These are phyloP conservation scores for Lumbricus terrestris DNA, from an alignment of 2,888 invertebrate genomes.

Conservation along the genomic window DNA sequence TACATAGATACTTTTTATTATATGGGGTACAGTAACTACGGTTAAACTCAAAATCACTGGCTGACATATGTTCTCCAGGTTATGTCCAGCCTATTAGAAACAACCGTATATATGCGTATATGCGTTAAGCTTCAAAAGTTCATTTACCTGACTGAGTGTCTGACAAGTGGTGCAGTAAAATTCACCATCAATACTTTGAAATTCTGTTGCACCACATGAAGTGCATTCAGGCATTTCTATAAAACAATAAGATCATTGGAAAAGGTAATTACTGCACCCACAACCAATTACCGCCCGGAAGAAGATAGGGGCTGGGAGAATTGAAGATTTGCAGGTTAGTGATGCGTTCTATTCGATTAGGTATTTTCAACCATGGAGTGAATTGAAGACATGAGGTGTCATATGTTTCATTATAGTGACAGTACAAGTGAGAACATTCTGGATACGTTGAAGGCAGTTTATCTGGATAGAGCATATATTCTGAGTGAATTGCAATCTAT, in stretches of 20 bases:
- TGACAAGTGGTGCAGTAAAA: not conserved
- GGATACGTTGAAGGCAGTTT: too few species aligned
- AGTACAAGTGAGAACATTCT: too few species aligned
- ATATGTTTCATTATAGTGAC: too few species aligned
- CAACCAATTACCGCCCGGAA: too few species aligned
- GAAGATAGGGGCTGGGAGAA: too few species aligned
- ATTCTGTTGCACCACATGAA: not conserved
- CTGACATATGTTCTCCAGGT: not conserved
- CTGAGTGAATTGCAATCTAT: too few species aligned
- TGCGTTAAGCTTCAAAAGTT: not conserved
- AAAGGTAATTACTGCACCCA: too few species aligned
- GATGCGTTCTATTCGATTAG: too few species aligned
- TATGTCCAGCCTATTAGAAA: not conserved
- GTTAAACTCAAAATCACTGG: not conserved
- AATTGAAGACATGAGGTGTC: too few species aligned
- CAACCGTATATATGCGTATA: not conserved
- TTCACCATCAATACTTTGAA: not conserved
- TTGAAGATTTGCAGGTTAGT: too few species aligned
- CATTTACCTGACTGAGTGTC: not conserved
- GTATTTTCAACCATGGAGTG: too few species aligned
- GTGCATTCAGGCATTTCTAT: conserved; percentile 7
- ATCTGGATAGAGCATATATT: too few species aligned
- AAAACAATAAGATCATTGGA: not conserved
- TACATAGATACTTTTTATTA: not conserved
- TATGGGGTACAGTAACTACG: not conserved